Percentiles rank a stretch among this genome's conserved stretches.
Conservation (phyloP, 2,797 vertebrate genomes). For the Harpagifer antarcticus region DNA sequence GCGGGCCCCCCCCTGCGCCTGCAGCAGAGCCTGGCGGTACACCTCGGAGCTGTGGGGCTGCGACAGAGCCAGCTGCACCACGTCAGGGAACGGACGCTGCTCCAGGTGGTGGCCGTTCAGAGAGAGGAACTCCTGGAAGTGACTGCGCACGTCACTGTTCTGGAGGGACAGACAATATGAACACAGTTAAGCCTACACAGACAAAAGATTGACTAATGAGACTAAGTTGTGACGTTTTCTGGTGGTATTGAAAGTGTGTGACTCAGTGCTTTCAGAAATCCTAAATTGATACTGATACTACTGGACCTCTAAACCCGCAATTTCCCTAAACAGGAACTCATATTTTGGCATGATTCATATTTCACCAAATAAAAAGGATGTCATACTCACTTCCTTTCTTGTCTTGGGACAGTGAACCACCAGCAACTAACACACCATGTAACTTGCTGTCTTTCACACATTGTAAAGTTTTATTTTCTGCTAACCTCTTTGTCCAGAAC, state of each 20-base stretch:
- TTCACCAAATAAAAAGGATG: too few relatives aligned
- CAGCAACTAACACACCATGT: neutral
- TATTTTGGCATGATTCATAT: too few relatives aligned
- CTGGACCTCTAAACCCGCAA: too few relatives aligned
- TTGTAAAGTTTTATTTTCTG: neutral
- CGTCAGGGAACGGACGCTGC: slow-evolving; percentile 92
- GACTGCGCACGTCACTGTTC: slow-evolving; percentile 90
- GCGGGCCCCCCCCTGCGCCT: slow-evolving; percentile 83
- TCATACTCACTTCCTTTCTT: neutral
- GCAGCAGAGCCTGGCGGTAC: slow-evolving; percentile 89
- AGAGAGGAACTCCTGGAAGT: slow-evolving; percentile 98
- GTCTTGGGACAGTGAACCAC: neutral
- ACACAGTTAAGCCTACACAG: too few relatives aligned
- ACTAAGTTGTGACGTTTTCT: too few relatives aligned
- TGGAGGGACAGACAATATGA: slow-evolving; percentile 58
- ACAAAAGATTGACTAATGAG: too few relatives aligned
- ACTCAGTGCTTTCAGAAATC: too few relatives aligned
- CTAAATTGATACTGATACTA: too few relatives aligned
- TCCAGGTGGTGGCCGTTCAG: slow-evolving; percentile 95
- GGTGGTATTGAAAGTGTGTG: too few relatives aligned
- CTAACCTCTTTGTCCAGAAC: slow-evolving; percentile 94
- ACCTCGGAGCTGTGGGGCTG: slow-evolving; percentile 91
- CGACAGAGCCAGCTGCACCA: slow-evolving; percentile 94
- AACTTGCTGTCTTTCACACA: neutral
- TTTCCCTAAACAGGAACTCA: too few relatives aligned